Base-by-base conservation (phyloP, 2,113 vertebrate genomes). In the Cryptomyrus ogoouensis region DNA sequence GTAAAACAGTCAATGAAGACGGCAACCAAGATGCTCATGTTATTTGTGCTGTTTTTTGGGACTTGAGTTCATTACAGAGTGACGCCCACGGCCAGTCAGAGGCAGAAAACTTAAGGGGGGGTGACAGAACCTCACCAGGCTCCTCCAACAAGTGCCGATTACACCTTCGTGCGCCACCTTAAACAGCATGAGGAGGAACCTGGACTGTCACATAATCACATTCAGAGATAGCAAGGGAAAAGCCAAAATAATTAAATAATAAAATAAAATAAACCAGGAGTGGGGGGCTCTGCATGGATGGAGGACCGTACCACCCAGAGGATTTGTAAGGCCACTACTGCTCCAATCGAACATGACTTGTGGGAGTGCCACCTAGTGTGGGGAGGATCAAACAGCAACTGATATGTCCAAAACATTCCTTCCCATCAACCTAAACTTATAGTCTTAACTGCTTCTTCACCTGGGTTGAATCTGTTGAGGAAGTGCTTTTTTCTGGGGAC, bases 241-340 rank as follows among this genome's bases (percentile, higher is more conserved):
- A 92, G 74, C 35, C 1, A 80, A 80, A 19, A 80, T 13, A 39
- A 77, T 66, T 10, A 70, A 12, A 70, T 31, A 27, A 8, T 62
- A n/a, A 95, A 95, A 95, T 94, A 91, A 92, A 6, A 94, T 93
- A 92, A 94, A 93, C 97, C 95, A 96, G 96, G 94, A 97, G 95
- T 96, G 94, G 96, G 96, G 96, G 97, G 94, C 96, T 97, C 91
- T 95, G 95, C 95, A 94, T 96, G 95, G 95, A 95, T 94, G 96
- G 95, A 97, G 97, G 96, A 97, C 99, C 97, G 95, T 97, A 98
- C 98, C 98, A 96, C 97, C 98, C 97, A 97, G 96, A 95, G 97
- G 97, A 96, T 97, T 97, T 96, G 96, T 97, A 97, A 98, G 97
- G 96, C 97, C 97, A 96, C 96, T 97, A 96, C 96, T 96, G 96